Percentiles rank a stretch among this genome's conserved stretches.
Conservation (phyloP, 2,797 vertebrate genomes). For the Thunnus albacares region DNA sequence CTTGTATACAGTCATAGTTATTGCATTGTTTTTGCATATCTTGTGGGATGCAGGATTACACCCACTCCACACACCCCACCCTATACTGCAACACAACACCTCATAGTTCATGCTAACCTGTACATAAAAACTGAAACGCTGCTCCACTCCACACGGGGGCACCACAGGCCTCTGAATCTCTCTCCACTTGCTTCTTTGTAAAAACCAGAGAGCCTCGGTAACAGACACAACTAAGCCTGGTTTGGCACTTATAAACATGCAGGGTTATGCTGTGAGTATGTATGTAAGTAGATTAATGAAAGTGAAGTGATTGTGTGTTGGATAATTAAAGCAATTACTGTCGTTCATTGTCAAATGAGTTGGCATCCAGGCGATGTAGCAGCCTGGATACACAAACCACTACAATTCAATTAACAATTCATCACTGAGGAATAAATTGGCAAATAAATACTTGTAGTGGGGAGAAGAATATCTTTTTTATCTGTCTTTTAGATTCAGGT, state of each 20-base stretch:
- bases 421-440: not conserved
- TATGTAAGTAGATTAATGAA: not conserved
- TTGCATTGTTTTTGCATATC: constrained; percentile 99
- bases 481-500: constrained; percentile 33
- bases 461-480: not conserved
- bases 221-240: constrained; percentile 33
- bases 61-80: constrained; percentile 67
- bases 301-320: not conserved
- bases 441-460: too few species aligned
- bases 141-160: constrained; percentile 64
- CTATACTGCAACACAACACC: constrained; percentile 67
- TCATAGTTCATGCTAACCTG: constrained; percentile 55
- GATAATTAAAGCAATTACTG: not conserved
- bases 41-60: constrained; percentile 90
- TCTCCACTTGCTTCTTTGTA: constrained; percentile 10
- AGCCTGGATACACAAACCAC: constrained; percentile 21
- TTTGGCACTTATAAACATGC: constrained; percentile 40
- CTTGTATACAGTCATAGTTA: constrained; percentile 93
- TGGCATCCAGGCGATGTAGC: not conserved
- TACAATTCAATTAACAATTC: constrained; percentile 23
- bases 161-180: constrained; percentile 47
- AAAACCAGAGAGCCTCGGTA: constrained; percentile 19
- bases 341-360: constrained; percentile 1
- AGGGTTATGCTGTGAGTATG: constrained; percentile 18
- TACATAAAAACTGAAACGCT: constrained; percentile 43